These are phyloP conservation scores for Heliocidaris erythrogramma DNA, from an alignment of 35 echinoderm and acorn worm genomes.

Conservation along the genomic window DNA sequence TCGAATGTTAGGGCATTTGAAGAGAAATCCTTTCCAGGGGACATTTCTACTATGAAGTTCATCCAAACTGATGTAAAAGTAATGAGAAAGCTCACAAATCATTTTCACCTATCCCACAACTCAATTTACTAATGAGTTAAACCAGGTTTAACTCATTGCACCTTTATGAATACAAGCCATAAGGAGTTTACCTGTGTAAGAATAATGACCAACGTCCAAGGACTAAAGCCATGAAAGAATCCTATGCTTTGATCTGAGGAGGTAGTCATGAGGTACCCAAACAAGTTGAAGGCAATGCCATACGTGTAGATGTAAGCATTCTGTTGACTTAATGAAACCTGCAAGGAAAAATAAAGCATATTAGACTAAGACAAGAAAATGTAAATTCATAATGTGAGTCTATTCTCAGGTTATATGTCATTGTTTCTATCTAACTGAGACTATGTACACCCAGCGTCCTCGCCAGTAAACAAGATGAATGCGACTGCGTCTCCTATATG, in stretches of 20 bases:
- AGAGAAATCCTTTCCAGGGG: too few relatives aligned
- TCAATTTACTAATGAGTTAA: too few relatives aligned
- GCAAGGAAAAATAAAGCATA: background rate
- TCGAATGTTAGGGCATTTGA: background rate
- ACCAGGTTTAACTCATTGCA: background rate
- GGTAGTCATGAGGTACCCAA: conserved; percentile 6
- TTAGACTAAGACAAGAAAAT: background rate
- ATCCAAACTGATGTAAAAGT: background rate
- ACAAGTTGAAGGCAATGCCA: conserved; percentile 53
- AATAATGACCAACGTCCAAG: conserved; percentile 48
- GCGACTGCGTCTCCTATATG: too few relatives aligned
- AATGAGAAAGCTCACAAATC: background rate
- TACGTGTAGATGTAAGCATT: conserved; percentile 49
- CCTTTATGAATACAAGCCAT: too few relatives aligned
- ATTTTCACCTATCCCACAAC: too few relatives aligned
- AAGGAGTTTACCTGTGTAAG: conserved; percentile 51
- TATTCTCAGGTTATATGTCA: too few relatives aligned
- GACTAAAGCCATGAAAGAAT: conserved; percentile 53
- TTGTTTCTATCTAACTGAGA: too few relatives aligned
- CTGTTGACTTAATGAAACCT: conserved; percentile 52
- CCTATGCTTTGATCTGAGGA: background rate
- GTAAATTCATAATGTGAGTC: too few relatives aligned
- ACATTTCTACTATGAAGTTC: too few relatives aligned
- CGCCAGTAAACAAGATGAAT: too few relatives aligned
- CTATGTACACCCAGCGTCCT: too few relatives aligned